These are phyloP conservation scores for Leptopilina syphax DNA, from an alignment of 2,888 invertebrate genomes.

Conservation along the genomic window DNA sequence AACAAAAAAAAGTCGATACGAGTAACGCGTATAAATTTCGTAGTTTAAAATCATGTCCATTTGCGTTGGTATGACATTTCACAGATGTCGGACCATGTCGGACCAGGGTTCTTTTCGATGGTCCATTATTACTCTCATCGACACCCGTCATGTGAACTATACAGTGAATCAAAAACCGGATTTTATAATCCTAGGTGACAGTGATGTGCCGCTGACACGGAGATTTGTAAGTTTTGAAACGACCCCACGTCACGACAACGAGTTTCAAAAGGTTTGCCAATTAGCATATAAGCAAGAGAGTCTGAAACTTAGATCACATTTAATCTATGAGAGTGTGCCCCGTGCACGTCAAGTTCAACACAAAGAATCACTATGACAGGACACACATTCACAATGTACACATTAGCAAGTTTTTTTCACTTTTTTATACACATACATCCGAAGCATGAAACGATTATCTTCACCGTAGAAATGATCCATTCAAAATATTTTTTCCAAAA, in stretches of 20 bases:
- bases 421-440: background rate
- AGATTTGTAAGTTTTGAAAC: constrained; percentile 58
- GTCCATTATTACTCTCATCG: constrained; percentile 60
- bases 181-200: constrained; percentile 66
- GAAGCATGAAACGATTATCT: too few relatives aligned
- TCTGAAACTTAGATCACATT: constrained; percentile 36
- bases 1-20: background rate
- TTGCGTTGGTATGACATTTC: constrained; percentile 9
- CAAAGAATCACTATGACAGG: constrained; percentile 38
- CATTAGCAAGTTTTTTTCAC: background rate
- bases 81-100: constrained; percentile 34
- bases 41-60: constrained; percentile 6
- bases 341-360: constrained; percentile 34
- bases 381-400: background rate
- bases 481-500: constrained; percentile 32
- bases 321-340: constrained; percentile 38
- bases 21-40: background rate
- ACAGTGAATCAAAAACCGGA: constrained; percentile 63
- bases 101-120: constrained; percentile 31
- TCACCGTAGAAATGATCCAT: constrained; percentile 5
- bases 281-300: constrained; percentile 65
- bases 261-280: constrained; percentile 61
- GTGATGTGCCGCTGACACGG: constrained; percentile 69
- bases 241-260: constrained; percentile 40
- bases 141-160: constrained; percentile 44